A percentile compares a stretch with the other conserved stretches of the same genome.
Conservation (phyloP, 2,797 vertebrate species). For the Lepus oiostolus region DNA sequence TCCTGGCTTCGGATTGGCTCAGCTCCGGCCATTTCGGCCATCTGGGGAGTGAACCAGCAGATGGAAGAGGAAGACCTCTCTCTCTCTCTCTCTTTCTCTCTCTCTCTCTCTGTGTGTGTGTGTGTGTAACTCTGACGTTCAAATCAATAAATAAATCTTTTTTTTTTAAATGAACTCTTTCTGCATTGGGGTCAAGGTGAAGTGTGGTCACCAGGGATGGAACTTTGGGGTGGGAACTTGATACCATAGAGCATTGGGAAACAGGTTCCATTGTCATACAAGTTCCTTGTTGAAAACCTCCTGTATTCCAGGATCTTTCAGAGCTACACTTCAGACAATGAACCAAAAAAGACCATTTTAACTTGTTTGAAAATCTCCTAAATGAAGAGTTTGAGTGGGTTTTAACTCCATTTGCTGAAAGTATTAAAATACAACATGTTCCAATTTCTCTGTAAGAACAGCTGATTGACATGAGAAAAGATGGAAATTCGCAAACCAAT, state of each 20-base stretch:
- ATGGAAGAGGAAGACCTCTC: too few relatives aligned
- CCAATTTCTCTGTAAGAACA: slow-evolving; percentile 73
- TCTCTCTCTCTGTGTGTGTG: too few relatives aligned
- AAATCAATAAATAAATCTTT: background rate
- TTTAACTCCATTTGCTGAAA: slow-evolving; percentile 78
- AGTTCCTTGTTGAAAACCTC: slow-evolving; percentile 51
- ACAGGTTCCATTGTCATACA: background rate
- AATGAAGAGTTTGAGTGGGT: slow-evolving; percentile 78
- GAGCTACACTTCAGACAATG: slow-evolving; percentile 47
- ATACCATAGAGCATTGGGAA: too few relatives aligned
- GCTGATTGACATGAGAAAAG: slow-evolving; percentile 76
- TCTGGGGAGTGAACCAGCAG: too few relatives aligned
- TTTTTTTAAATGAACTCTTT: too few relatives aligned
- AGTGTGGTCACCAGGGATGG: background rate
- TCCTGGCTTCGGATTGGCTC: too few relatives aligned
- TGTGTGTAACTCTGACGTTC: too few relatives aligned
- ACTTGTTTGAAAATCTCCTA: slow-evolving; percentile 73
- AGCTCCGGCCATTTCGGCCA: too few relatives aligned
- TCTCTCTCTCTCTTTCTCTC: too few relatives aligned
- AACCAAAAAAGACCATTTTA: slow-evolving; percentile 72
- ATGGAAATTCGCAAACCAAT: slow-evolving; percentile 74
- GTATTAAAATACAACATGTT: slow-evolving; percentile 80
- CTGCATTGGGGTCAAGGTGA: slow-evolving; percentile 3
- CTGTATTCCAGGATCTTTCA: slow-evolving; percentile 55
- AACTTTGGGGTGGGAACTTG: too few relatives aligned